A percentile compares a stretch with the other conserved stretches of the same genome.
Evolutionary conservation across 2,113 vertebrate genomes (phyloP).

Genomic region (Rutilus rutilus): DNA sequence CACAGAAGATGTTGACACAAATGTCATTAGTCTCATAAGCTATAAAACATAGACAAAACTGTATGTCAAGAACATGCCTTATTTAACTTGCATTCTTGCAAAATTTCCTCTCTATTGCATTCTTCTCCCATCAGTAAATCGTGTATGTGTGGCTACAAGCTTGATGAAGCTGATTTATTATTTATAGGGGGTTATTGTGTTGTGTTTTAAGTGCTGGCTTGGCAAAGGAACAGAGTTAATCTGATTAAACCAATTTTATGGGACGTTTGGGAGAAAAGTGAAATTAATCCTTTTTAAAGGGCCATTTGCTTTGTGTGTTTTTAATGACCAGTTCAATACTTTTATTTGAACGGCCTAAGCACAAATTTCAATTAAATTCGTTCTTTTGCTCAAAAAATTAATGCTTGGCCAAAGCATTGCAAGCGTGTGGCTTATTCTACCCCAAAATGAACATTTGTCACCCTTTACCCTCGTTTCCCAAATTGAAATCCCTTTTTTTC

Average conservation of each 20-base stretch:
- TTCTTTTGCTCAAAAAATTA: constrained; percentile 1
- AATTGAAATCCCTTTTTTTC: not conserved
- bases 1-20: constrained; percentile 18
- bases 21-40: not conserved
- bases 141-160: not conserved
- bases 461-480: not conserved
- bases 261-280: not conserved
- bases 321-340: not conserved
- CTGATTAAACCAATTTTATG: constrained; percentile 15
- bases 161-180: not conserved
- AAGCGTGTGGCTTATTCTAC: not conserved
- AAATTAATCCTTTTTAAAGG: constrained; percentile 15
- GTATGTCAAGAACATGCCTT: not conserved
- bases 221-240: not conserved
- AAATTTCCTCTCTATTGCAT: not conserved
- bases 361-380: not conserved
- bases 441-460: not conserved
- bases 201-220: not conserved
- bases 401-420: not conserved
- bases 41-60: constrained; percentile 2
- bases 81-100: not conserved
- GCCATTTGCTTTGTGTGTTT: constrained; percentile 24
- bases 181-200: constrained; percentile 17
- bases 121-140: not conserved
- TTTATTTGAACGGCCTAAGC: not conserved